A percentile compares a stretch with the other conserved stretches of the same genome.
phyloP scores from a whole-genome alignment of 2,888 invertebrate genomes.

The Steinernema carpocapsae region DNA sequence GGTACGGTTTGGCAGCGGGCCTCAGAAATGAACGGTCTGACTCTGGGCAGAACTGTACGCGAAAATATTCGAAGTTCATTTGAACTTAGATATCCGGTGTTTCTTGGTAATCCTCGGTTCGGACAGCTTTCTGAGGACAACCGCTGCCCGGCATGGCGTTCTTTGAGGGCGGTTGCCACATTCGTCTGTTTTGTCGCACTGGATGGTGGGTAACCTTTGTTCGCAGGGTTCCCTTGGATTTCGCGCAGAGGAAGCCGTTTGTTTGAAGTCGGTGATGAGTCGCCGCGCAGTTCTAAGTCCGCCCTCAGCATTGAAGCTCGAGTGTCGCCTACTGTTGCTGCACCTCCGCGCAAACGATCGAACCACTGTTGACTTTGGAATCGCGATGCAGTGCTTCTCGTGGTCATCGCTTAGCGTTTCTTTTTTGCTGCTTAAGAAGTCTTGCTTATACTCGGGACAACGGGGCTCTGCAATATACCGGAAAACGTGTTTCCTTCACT shows the following conservation, averaged over 20 bases:
- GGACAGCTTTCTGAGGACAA: no score
- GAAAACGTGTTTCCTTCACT: no score
- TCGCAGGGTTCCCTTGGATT: not conserved
- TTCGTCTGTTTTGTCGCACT: not conserved
- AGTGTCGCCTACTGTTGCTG: constrained; percentile 18
- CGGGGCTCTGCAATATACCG: no score
- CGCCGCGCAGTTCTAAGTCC: not conserved
- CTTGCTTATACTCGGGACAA: no score
- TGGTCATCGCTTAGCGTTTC: not conserved
- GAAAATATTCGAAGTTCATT: no score
- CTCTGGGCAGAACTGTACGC: no score
- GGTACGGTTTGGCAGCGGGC: no score
- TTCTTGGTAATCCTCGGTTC: no score
- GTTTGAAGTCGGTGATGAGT: not conserved
- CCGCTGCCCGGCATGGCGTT: no score
- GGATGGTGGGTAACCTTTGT: not conserved
- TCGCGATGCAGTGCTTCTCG: no score
- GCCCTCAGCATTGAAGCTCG: not conserved
- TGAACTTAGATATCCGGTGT: no score
- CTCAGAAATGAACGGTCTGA: no score
- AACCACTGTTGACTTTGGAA: not conserved
- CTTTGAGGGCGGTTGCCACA: not conserved
- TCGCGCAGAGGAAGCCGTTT: constrained; percentile 8
- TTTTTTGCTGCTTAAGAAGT: not conserved
- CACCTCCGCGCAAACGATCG: not conserved